Base-by-base conservation (phyloP, 1,140 invertebrate genomes). In the Lepidurus apus region DNA sequence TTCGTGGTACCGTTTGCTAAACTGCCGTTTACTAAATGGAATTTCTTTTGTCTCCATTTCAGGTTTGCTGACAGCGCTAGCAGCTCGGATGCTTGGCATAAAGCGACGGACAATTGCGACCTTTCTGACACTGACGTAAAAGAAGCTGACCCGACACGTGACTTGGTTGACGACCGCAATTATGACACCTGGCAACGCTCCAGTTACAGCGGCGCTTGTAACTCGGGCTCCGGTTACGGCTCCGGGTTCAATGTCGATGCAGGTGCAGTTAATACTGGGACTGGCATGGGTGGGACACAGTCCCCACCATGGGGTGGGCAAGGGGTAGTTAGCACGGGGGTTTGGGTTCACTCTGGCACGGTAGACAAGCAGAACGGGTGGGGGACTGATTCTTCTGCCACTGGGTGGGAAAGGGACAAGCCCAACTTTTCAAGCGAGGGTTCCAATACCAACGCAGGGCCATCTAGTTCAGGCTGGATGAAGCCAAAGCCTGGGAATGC, bases 121-220 rank as follows among this genome's bases (percentile, higher is more conserved):
- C 65, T 80, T 42, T 78, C 44, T 3, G 79, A 80, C 73, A 77
- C 77, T 1, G 79, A 80, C 42, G 43, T 80, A 24, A 73, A 77
- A 43, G 75, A 43, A 43, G 24, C 53, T 44, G 78, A 79, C 44
- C 78, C 76, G 34, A 34, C 65, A n/a, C 53, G 75, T 43, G 75
- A 80, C 73, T 42, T 80, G 8, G 47, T 77, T 45, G 79, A 80
- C 13, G 76, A 80, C 53, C 42, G 79, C 0, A 42, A 73, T 47
- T 80, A 80, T 77, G 79, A 80, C 44, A 79, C 79, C 74, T 80
- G 79, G 79, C 65, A 74, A 7, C 74, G 74, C 21, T 47, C 79
- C 43, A 74, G 76, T 21, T 77, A 42, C 73, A 43, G 75, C 10
- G 44, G 65, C 34, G 53, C 74, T 21, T 80, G 79, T 73, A 76